Percentiles rank a stretch among this genome's conserved stretches.
Conservation (phyloP, 2,113 vertebrate genomes). For the Campylomormyrus tamandua region DNA sequence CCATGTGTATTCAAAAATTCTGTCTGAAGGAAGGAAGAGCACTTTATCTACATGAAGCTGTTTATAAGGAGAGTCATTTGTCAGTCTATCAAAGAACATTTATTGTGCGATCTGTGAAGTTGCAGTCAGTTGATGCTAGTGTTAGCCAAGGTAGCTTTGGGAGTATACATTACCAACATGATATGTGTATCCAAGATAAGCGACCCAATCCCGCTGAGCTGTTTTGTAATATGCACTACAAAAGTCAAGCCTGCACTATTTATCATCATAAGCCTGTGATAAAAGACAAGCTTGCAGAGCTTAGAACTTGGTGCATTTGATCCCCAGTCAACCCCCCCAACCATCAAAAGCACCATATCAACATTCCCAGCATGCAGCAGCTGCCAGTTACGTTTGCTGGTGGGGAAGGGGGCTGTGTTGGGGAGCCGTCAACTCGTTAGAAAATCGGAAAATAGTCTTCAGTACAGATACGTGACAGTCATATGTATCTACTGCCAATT, state of each 20-base stretch:
- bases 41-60: neutral
- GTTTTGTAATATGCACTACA: constrained; percentile 47
- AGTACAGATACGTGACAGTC: constrained; percentile 8
- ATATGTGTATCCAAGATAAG: constrained; percentile 57
- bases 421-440: neutral
- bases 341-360: neutral
- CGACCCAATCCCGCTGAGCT: constrained; percentile 50
- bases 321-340: constrained; percentile 24
- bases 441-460: neutral
- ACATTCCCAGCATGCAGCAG: neutral
- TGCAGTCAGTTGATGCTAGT: constrained; percentile 54
- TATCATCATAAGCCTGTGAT: constrained; percentile 58
- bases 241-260: constrained; percentile 47
- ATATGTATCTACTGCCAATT: neutral
- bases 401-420: neutral
- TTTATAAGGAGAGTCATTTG: constrained; percentile 37
- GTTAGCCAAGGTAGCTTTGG: constrained; percentile 43
- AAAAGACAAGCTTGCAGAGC: constrained; percentile 55
- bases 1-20: neutral
- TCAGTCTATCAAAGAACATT: constrained; percentile 48
- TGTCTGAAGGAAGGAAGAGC: neutral
- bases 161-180: constrained; percentile 52
- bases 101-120: constrained; percentile 36
- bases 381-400: neutral
- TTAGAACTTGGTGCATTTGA: constrained; percentile 34